Conservation (phyloP, 2,797 vertebrate species). For the Diceros bicornis region DNA sequence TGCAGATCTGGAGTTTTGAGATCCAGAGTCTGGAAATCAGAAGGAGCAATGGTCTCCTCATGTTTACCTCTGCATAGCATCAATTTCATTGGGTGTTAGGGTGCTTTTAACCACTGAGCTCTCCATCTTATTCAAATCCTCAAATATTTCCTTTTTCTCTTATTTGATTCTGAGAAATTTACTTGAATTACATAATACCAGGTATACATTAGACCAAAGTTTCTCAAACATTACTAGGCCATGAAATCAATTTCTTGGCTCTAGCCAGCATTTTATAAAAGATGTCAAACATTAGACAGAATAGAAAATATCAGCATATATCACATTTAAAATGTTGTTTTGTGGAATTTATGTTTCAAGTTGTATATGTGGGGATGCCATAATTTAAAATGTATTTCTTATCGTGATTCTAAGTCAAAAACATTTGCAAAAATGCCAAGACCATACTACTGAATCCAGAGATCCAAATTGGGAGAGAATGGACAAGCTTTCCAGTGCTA, state of each 20-base stretch:
- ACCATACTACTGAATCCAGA: neutral
- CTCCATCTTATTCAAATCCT: neutral
- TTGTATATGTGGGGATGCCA: neutral
- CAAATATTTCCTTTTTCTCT: neutral
- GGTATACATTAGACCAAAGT: neutral
- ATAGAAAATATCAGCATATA: neutral
- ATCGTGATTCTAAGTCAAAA: neutral
- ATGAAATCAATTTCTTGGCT: constrained; percentile 1
- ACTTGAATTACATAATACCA: constrained; percentile 2
- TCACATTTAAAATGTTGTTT: neutral
- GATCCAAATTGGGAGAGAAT: neutral
- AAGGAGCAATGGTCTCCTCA: neutral
- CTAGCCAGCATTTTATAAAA: constrained; percentile 36
- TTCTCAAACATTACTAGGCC: constrained; percentile 6
- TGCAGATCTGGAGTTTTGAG: neutral
- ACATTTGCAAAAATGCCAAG: neutral
- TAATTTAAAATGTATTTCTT: constrained; percentile 19
- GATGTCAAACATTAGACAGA: neutral
- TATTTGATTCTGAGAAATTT: constrained; percentile 32
- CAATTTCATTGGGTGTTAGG: neutral
- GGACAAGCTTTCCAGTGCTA: neutral
- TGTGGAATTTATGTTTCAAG: neutral
- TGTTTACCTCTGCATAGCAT: neutral
- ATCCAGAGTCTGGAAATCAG: neutral
- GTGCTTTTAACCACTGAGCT: neutral